Percentiles rank a stretch among this genome's conserved stretches.
These are phyloP conservation scores for Brachyopa scutellaris DNA, from an alignment of 2,888 invertebrate genomes.

Conservation along the genomic window DNA sequence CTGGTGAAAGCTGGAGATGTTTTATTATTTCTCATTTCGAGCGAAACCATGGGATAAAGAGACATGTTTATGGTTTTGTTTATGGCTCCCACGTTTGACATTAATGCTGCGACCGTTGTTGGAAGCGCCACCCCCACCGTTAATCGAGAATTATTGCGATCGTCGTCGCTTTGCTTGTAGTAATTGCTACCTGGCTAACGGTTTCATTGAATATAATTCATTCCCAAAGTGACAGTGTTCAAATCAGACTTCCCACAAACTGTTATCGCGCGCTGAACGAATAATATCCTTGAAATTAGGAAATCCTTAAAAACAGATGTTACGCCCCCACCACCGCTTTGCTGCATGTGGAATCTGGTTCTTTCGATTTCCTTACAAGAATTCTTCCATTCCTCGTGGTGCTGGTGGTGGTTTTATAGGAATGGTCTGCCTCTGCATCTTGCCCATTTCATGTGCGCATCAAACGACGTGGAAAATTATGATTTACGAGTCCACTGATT, in stretches of 20 bases:
- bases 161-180: slow-evolving; percentile 52
- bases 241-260: slow-evolving; percentile 55
- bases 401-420: not conserved
- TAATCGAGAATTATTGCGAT: slow-evolving; percentile 70
- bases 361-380: slow-evolving; percentile 40
- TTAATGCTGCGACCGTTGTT: slow-evolving; percentile 57
- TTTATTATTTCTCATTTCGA: slow-evolving; percentile 70
- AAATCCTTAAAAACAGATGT: slow-evolving; percentile 71
- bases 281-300: slow-evolving; percentile 72
- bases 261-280: slow-evolving; percentile 24
- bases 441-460: slow-evolving; percentile 68
- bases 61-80: slow-evolving; percentile 75
- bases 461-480: slow-evolving; percentile 74
- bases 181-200: slow-evolving; percentile 67
- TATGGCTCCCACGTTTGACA: slow-evolving; percentile 72
- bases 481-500: slow-evolving; percentile 70
- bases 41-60: slow-evolving; percentile 72
- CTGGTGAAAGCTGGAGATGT: slow-evolving; percentile 49
- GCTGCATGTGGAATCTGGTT: slow-evolving; percentile 54
- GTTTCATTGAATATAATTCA: slow-evolving; percentile 69
- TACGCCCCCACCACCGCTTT: slow-evolving; percentile 47
- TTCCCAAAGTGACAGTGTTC: slow-evolving; percentile 63
- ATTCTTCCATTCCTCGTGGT: slow-evolving; percentile 1
- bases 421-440: slow-evolving; percentile 34
- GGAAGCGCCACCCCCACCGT: slow-evolving; percentile 23